These are phyloP conservation scores for Temnothorax ravouxi DNA, from an alignment of 2,888 invertebrate species.

Conservation along the genomic window DNA sequence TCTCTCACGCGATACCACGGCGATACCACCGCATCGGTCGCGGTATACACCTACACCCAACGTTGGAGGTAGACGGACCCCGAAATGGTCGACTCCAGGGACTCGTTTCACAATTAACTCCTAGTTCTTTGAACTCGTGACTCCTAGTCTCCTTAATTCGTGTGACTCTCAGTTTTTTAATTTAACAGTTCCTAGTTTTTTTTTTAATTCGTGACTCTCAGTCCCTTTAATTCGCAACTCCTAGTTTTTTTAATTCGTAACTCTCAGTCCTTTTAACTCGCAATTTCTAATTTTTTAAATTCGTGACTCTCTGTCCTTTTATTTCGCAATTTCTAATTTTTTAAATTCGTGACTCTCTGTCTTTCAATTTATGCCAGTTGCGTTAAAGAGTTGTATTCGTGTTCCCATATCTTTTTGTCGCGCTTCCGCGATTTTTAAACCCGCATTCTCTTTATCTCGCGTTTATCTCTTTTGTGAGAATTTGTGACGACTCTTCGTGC, in stretches of 20 bases:
- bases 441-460: background rate
- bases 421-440: background rate
- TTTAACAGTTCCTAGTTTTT: background rate
- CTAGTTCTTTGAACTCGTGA: background rate
- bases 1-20: slow-evolving; percentile 80
- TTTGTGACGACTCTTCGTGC: background rate
- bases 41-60: slow-evolving; percentile 71
- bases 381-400: background rate
- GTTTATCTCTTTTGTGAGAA: slow-evolving; percentile 12
- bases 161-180: background rate
- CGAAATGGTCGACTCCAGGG: slow-evolving; percentile 6
- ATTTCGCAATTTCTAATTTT: background rate
- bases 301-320: background rate
- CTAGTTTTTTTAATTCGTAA: background rate
- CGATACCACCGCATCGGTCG: slow-evolving; percentile 65
- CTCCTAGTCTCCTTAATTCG: background rate
- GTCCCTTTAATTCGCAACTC: background rate
- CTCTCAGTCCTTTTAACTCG: background rate
- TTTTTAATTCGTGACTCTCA: background rate
- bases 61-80: slow-evolving; percentile 33
- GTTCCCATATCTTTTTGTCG: too few relatives aligned
- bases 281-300: background rate
- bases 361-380: background rate
- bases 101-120: slow-evolving; percentile 16
- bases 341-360: background rate